Evolutionary conservation across 2,113 vertebrate genomes (phyloP), one percentile per base, ranked within the genome.

Genomic region (Lamprologus ornatipinnis): DNA sequence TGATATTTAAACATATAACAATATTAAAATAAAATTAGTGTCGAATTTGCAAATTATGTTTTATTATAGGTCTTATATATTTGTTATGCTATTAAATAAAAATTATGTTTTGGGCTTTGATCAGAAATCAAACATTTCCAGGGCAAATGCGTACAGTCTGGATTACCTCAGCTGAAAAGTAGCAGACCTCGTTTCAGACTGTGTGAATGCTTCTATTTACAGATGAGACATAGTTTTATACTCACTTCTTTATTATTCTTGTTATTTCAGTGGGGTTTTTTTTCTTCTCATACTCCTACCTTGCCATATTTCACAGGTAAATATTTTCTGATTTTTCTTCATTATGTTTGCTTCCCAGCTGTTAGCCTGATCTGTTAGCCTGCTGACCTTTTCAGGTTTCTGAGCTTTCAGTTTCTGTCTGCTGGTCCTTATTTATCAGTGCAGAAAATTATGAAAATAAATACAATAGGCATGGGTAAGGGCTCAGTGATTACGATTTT

Each of bases 201-300:
- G 14, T 10, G 68, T 17, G 23, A 26, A 75, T 75, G 68, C 68
- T 47, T 45, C 68, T 75, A 28, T 75, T 47, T 75, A 26, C 40
- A 75, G 40, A 75, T 75, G 23, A 47, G 17, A 75, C 40, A 47
- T 17, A 28, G 40, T 75, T 73, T 47, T 47, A 47, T 11, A 37
- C 15, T 47, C 13, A 17, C 37, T 73, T 73, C 45, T 26, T 26
- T 68, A 10, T 73, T 45, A 73, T 73, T 73, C 21, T 73, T 73
- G 40, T 26, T 73, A 73, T 42, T 73, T 73, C 40, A 45, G 40
- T 73, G 14, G 8, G 14, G 0, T 0, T 1, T 33, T 26, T 17
- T 73, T 65, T 23, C 58, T 47, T 45, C 68, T 73, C 68, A 45
- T 45, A 7, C 3, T 45, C 21, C 37, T 73, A 23, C 40, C 14